A percentile compares a stretch with the other conserved stretches of the same genome.
Conservation (phyloP, 2,113 vertebrate genomes). For the Sylvilagus bachmani region DNA sequence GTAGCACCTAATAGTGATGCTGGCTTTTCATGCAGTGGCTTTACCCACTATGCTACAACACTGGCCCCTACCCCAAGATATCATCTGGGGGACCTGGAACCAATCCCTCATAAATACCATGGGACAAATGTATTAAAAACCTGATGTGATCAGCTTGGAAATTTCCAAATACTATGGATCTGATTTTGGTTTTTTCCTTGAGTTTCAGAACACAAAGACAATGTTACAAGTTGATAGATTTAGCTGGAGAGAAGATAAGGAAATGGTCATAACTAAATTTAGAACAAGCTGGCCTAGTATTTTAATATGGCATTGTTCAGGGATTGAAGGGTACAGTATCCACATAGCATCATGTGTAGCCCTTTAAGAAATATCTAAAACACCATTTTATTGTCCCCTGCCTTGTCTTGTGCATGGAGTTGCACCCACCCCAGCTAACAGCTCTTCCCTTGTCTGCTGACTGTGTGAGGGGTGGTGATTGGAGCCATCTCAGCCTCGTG, state of each 20-base stretch:
- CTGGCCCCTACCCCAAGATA: too few relatives aligned
- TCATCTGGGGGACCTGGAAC: too few relatives aligned
- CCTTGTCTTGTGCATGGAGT: background rate
- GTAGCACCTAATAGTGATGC: too few relatives aligned
- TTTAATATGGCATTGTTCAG: background rate
- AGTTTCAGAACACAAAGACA: background rate
- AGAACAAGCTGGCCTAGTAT: background rate
- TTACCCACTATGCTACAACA: too few relatives aligned
- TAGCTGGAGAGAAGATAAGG: background rate
- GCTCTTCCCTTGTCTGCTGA: slow-evolving; percentile 41
- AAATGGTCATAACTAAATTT: background rate
- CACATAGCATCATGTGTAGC: background rate
- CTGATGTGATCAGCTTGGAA: background rate
- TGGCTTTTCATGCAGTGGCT: too few relatives aligned
- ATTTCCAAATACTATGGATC: background rate
- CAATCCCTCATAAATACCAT: too few relatives aligned
- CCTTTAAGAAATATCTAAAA: slow-evolving; percentile 23
- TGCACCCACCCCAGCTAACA: background rate
- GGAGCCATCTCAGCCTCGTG: background rate
- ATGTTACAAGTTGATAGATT: background rate
- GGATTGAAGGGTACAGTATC: background rate
- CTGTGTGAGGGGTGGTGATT: background rate
- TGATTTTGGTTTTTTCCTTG: slow-evolving; percentile 8
- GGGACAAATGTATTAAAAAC: background rate
- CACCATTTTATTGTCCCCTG: background rate